Evolutionary conservation across 53 echinoderm and acorn worm species (phyloP), one percentile per base, ranked within the genome.

Genomic region (Paracentrotus lividus): DNA sequence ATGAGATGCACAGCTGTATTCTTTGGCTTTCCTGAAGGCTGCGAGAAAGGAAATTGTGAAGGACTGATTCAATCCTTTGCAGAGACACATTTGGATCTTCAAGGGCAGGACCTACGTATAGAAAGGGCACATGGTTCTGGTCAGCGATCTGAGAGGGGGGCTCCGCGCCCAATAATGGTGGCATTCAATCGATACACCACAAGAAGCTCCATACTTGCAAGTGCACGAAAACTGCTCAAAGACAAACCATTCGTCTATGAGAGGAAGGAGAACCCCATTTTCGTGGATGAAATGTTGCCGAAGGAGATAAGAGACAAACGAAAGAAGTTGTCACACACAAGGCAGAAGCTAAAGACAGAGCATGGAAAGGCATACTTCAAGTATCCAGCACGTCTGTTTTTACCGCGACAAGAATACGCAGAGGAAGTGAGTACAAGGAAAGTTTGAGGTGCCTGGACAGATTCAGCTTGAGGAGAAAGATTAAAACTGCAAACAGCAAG

Each of bases 1-100:
- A n/a, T n/a, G n/a, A n/a, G n/a, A n/a, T n/a, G n/a, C n/a, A 88
- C 88, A 5, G 88, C 59, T 54, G 88, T 58, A 57, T 88, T 88
- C 40, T 57, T 57, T 57, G 59, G 88, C 34, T 88, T 88, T 54
- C 88, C 55, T 57, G 88, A 88, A 40, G 88, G 88, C 2, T 55
- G 56, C 15, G 88, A 88, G 58, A 86, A 88, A 38, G 58, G 58
- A 29, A 57, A 57, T 21, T 88, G 88, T 88, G 60, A 88, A 33
- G 13, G 38, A 15, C 21, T 88, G 57, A 88, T 88, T 3, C 14
- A 88, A 10, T 15, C n/a, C 40, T 58, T 88, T 57, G 27, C 29
- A 52, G 51, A 51, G 86, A 55, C 86, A 54, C 88, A 88, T 57
- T 15, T 88, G 56, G 54, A 57, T 55, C 88, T 88, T 5, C 13